phyloP scores from a whole-genome alignment of 2,797 vertebrate species.

The Fistularia tabacaria region DNA sequence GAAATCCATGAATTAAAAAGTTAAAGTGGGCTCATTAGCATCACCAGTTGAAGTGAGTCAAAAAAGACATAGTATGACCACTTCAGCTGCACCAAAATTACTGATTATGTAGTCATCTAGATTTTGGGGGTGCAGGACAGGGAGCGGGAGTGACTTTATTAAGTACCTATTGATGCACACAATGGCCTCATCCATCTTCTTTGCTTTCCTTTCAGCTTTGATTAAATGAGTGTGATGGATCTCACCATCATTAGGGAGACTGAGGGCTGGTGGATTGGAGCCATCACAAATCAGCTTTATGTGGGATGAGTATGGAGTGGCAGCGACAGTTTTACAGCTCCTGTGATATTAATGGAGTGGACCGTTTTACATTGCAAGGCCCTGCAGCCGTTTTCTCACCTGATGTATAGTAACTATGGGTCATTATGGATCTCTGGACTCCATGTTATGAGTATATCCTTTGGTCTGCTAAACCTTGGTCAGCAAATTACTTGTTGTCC shows the following conservation, averaged over 20 bases:
- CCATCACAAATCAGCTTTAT: conserved; percentile 73
- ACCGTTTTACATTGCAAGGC: conserved; percentile 55
- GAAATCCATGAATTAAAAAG: conserved; percentile 11
- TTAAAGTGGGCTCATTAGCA: conserved; percentile 19
- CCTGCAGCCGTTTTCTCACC: conserved; percentile 42
- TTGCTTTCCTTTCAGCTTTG: conserved; percentile 70
- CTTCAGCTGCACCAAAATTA: conserved; percentile 19
- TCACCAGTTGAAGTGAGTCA: conserved; percentile 7
- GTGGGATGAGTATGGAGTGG: conserved; percentile 60
- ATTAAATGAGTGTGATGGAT: conserved; percentile 72
- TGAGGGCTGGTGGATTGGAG: conserved; percentile 52
- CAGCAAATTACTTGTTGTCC: conserved; percentile 33
- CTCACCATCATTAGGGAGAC: conserved; percentile 65
- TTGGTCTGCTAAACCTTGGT: conserved; percentile 23
- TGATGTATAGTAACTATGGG: conserved; percentile 55
- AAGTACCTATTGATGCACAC: conserved; percentile 54
- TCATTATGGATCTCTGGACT: conserved; percentile 44
- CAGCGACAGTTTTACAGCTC: conserved; percentile 70
- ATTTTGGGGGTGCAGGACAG: conserved; percentile 23
- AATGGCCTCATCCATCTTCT: conserved; percentile 64
- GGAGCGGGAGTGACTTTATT: conserved; percentile 42
- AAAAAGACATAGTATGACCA: conserved; percentile 8
- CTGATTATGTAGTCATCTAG: conserved; percentile 38
- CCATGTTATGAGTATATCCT: conserved; percentile 29
- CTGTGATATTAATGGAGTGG: conserved; percentile 66